Evolutionary conservation across 2,797 vertebrate species (phyloP).

Genomic region (Anguilla obscura): DNA sequence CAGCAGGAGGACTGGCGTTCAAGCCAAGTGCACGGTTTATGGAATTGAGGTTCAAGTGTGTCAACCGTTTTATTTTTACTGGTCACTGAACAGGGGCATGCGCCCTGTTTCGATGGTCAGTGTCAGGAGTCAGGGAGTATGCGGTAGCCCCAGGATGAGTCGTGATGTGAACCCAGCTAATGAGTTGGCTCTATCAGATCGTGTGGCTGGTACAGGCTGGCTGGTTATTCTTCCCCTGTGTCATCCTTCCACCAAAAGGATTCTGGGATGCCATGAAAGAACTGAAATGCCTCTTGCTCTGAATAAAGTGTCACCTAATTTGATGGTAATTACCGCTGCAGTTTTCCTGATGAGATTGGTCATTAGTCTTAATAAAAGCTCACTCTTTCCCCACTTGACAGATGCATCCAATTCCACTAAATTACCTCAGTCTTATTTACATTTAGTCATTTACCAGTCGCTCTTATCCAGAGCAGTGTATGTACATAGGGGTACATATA

Average conservation of each 20-base stretch:
- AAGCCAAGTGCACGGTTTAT: not conserved
- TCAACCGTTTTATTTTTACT: not conserved
- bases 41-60: constrained; percentile 14
- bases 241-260: not conserved
- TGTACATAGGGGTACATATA: not conserved
- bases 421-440: constrained; percentile 1
- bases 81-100: not conserved
- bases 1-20: not conserved
- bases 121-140: constrained; percentile 44
- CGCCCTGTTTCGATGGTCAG: not conserved
- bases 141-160: not conserved
- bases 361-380: constrained; percentile 51
- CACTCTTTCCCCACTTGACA: constrained; percentile 40
- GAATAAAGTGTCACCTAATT: not conserved
- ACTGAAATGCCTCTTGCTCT: not conserved
- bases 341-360: constrained; percentile 44
- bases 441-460: not conserved
- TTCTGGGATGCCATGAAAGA: not conserved
- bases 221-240: not conserved
- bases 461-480: too few relatives aligned
- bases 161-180: constrained; percentile 52
- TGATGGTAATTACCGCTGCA: constrained; percentile 40
- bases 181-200: constrained; percentile 31
- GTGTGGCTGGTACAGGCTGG: not conserved
- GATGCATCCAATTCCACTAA: not conserved